Evolutionary conservation across 2,888 invertebrate species (phyloP).

Genomic region (Celastrina argiolus): DNA sequence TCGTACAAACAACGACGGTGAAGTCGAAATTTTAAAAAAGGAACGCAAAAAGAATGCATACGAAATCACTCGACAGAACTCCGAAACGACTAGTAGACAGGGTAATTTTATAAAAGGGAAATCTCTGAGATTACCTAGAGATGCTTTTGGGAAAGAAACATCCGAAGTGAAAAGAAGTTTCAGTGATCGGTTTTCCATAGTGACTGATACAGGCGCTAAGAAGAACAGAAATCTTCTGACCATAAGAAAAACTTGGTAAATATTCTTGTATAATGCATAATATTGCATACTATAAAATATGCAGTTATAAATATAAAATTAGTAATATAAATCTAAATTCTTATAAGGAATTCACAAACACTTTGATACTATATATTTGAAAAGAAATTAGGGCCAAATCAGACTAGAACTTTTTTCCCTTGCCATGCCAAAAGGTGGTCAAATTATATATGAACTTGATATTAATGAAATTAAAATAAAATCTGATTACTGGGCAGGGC

Average conservation of each 20-base stretch:
- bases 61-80: constrained; percentile 40
- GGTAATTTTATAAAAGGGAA: constrained; percentile 50
- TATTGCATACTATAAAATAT: too few relatives aligned
- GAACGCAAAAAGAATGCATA: constrained; percentile 41
- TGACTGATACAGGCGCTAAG: constrained; percentile 56
- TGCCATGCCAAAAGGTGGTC: too few relatives aligned
- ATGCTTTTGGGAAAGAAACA: constrained; percentile 40
- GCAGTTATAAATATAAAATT: too few relatives aligned
- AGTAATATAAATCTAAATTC: too few relatives aligned
- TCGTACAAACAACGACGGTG: constrained; percentile 51
- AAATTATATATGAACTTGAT: too few relatives aligned
- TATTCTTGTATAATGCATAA: constrained; percentile 26
- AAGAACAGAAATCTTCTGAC: constrained; percentile 57
- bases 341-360: too few relatives aligned
- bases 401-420: too few relatives aligned
- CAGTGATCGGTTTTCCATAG: constrained; percentile 67
- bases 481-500: too few relatives aligned
- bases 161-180: constrained; percentile 69
- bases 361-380: too few relatives aligned
- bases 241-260: constrained; percentile 73
- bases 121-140: constrained; percentile 54
- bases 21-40: constrained; percentile 45
- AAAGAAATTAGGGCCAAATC: too few relatives aligned
- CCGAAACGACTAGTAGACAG: constrained; percentile 45
- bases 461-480: too few relatives aligned